Base-by-base conservation (phyloP, 2,888 invertebrate species). In the Eumacrocentrus americanus region DNA sequence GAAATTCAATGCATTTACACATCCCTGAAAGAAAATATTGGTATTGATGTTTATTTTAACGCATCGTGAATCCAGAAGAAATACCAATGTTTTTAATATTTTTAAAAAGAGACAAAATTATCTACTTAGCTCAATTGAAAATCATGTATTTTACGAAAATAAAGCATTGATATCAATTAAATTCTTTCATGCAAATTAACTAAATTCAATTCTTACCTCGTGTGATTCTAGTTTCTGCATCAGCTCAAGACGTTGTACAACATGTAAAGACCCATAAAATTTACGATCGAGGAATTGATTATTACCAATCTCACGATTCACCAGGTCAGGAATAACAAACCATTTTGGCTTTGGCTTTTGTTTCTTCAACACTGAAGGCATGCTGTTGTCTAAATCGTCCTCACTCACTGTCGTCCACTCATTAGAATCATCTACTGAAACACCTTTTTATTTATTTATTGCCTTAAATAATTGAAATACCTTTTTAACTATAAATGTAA, bases 1-100 rank as follows among this genome's bases (percentile, higher is more conserved):
- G 81, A 97, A 97, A 82, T 94, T 91, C 58, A 97, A 86, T 62
- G 92, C 90, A 83, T 97, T 97, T 2, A 97, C 96, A 83, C 96
- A 96, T 63, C 95, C 95, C 70, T 79, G 42, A 25, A 66, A 68
- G 47, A 34, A 35, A 34, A 12, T n/a, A n/a, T n/a, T n/a, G n/a
- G n/a, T n/a, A n/a, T n/a, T n/a, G n/a, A n/a, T n/a, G n/a, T n/a
- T 61, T 35, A 54, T 23, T 25, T 16, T 12, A 22, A 9, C 14
- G n/a, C 16, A 25, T 34, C n/a, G n/a, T n/a, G n/a, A n/a, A n/a
- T n/a, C n/a, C n/a, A n/a, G n/a, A n/a, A 2, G n/a, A 20, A 12
- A 47, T 48, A 40, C 14, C 40, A 35, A 16, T 16, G 54, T 14
- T 2, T 23, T 11, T 51, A 34, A 55, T 44, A 34, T 12, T 56